Evolutionary conservation across 1,140 invertebrate species (phyloP).

Genomic region (Daktulosphaira vitifoliae): DNA sequence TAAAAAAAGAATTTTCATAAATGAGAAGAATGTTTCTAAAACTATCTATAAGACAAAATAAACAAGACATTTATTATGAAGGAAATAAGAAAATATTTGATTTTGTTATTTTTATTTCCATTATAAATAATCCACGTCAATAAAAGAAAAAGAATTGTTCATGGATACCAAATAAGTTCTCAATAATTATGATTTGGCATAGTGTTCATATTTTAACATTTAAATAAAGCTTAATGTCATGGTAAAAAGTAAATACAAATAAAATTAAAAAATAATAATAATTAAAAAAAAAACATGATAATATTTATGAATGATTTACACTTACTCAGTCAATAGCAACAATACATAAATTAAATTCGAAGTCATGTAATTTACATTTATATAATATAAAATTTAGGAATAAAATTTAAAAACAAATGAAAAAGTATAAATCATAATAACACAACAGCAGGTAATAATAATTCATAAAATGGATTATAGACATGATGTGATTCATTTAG

Average conservation of each 20-base stretch:
- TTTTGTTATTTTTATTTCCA: too few relatives aligned
- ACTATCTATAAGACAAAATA: too few relatives aligned
- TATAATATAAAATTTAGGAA: conserved; percentile 33
- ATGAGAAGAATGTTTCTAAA: too few relatives aligned
- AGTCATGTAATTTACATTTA: too few relatives aligned
- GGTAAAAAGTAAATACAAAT: conserved; percentile 32
- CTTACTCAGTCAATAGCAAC: conserved; percentile 32
- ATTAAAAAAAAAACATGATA: conserved; percentile 23
- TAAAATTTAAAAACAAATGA: conserved; percentile 33
- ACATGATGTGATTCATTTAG: conserved; percentile 1
- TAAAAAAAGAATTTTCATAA: too few relatives aligned
- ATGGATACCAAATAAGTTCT: not conserved
- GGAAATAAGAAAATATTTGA: too few relatives aligned
- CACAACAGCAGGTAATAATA: conserved; percentile 18
- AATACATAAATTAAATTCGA: conserved; percentile 31
- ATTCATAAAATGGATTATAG: conserved; percentile 7
- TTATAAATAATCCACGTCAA: too few relatives aligned
- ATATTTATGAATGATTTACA: conserved; percentile 31
- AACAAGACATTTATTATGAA: too few relatives aligned
- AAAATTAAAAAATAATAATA: conserved; percentile 24
- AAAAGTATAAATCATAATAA: conserved; percentile 28
- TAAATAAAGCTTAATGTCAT: conserved; percentile 24
- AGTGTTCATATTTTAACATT: conserved; percentile 22
- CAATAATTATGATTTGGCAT: conserved; percentile 14
- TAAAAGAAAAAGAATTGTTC: not conserved